phyloP scores from a whole-genome alignment of 2,888 invertebrate genomes.

The Tachystola acroxantha region DNA sequence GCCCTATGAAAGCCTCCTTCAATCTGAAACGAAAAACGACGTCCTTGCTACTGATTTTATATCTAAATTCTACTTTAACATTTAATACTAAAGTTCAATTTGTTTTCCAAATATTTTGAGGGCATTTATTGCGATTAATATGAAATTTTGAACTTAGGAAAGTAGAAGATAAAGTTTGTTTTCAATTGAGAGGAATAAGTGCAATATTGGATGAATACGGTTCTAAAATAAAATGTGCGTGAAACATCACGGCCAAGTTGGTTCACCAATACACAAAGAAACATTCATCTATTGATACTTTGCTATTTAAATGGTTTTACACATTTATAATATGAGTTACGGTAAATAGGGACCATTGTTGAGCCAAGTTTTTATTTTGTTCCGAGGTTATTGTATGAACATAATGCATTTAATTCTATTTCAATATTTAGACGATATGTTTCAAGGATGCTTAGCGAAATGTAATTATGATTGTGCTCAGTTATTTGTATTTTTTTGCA shows the following conservation, averaged over 20 bases:
- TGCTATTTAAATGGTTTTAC: constrained; percentile 77
- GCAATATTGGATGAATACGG: constrained; percentile 36
- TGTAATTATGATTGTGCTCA: constrained; percentile 11
- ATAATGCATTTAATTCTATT: constrained; percentile 72
- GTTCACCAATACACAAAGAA: constrained; percentile 74
- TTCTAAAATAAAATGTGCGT: constrained; percentile 68
- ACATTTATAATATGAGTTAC: constrained; percentile 75
- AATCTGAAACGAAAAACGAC: not conserved
- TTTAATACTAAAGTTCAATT: constrained; percentile 9
- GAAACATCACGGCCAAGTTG: constrained; percentile 74
- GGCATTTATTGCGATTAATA: not conserved
- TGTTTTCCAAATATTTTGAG: constrained; percentile 1
- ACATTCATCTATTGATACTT: constrained; percentile 72
- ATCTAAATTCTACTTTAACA: constrained; percentile 8
- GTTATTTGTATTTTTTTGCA: too few relatives aligned
- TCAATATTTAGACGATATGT: constrained; percentile 60
- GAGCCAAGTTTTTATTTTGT: constrained; percentile 54
- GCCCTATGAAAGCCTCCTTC: constrained; percentile 64
- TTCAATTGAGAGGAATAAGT: constrained; percentile 14
- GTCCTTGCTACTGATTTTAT: not conserved
- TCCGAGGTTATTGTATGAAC: constrained; percentile 67
- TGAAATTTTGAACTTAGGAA: constrained; percentile 17
- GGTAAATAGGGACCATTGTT: constrained; percentile 69
- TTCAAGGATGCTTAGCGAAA: constrained; percentile 37
- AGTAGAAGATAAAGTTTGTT: constrained; percentile 14